Evolutionary conservation across 2,113 vertebrate species (phyloP).

Genomic region (Antidorcas marsupialis): DNA sequence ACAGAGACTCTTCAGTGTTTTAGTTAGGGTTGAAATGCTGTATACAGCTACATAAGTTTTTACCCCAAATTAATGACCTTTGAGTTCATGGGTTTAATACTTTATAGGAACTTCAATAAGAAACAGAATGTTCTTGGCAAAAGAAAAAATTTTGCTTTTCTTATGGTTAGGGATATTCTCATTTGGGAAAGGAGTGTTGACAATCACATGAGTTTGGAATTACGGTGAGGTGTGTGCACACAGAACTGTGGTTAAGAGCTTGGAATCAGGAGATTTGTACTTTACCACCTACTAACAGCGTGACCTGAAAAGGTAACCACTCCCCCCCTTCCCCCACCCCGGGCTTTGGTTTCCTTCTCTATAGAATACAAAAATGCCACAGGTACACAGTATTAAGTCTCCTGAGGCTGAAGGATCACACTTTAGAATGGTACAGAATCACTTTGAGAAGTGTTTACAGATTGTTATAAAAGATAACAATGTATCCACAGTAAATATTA

Average conservation of each 20-base stretch:
- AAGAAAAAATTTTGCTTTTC: slow-evolving; percentile 28
- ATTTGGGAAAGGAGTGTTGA: slow-evolving; percentile 36
- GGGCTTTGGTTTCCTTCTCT: background rate
- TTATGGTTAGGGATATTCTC: background rate
- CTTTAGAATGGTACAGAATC: background rate
- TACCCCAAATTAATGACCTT: background rate
- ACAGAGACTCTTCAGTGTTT: background rate
- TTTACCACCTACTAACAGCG: background rate
- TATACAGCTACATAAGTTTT: background rate
- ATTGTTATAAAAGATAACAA: background rate
- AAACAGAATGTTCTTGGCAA: slow-evolving; percentile 30
- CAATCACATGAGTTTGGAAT: slow-evolving; percentile 32
- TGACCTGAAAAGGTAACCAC: background rate
- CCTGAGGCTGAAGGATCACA: background rate
- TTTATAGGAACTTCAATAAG: slow-evolving; percentile 43
- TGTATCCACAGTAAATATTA: background rate
- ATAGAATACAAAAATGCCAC: background rate
- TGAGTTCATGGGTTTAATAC: slow-evolving; percentile 18
- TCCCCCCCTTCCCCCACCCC: accelerated
- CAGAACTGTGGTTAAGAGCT: background rate
- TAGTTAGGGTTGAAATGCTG: background rate
- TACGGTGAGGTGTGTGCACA: background rate
- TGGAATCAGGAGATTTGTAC: background rate
- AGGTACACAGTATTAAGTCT: background rate
- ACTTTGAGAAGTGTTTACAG: background rate